Evolutionary conservation across 1,140 invertebrate species (phyloP).

Genomic region (Caenorhabditis brenneri): DNA sequence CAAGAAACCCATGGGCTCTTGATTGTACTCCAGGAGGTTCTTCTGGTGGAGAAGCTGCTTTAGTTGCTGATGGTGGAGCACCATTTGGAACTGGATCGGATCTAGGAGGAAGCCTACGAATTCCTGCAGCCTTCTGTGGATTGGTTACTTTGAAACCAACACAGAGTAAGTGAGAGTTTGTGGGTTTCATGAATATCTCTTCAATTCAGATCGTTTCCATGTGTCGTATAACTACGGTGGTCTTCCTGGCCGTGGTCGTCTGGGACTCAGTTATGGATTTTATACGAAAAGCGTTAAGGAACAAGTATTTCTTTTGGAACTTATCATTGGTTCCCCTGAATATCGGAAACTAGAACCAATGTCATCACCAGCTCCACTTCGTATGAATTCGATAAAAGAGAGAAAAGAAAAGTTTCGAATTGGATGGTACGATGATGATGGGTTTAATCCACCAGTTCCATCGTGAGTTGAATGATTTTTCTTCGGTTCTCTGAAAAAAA

Average conservation of each 20-base stretch:
- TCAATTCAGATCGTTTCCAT: constrained; percentile 54
- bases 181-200: neutral
- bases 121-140: constrained; percentile 72
- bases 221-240: constrained; percentile 59
- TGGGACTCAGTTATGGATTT: constrained; percentile 66
- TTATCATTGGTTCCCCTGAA: neutral
- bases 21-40: constrained; percentile 69
- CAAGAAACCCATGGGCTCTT: constrained; percentile 61
- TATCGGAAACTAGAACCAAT: neutral
- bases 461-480: constrained; percentile 49
- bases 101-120: constrained; percentile 72
- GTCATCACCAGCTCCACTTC: neutral
- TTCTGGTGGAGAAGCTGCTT: constrained; percentile 72
- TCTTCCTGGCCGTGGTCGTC: constrained; percentile 63
- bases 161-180: constrained; percentile 17
- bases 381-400: neutral
- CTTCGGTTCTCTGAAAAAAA: neutral
- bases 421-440: constrained; percentile 66
- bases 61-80: constrained; percentile 70
- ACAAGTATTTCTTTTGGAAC: constrained; percentile 58
- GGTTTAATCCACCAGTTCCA: constrained; percentile 63
- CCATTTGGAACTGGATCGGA: constrained; percentile 71
- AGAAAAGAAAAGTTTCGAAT: constrained; percentile 57
- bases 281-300: constrained; percentile 69
- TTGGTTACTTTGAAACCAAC: constrained; percentile 72